phyloP scores from a whole-genome alignment of 2,113 vertebrate genomes.

The Silurus asotus region DNA sequence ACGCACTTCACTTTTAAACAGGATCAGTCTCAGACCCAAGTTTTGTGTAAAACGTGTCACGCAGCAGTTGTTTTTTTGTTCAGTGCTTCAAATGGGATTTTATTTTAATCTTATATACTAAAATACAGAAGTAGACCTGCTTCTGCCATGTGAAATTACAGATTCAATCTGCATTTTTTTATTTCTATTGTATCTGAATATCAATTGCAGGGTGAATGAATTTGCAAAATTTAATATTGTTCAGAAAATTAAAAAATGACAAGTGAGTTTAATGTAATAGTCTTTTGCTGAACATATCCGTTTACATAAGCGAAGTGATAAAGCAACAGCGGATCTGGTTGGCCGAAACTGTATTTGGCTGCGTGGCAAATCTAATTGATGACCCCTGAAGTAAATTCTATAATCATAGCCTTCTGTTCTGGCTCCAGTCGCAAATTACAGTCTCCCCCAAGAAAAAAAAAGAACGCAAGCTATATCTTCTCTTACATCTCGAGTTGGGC shows the following conservation, averaged over 20 bases:
- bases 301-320: neutral
- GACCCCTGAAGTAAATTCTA: constrained; percentile 16
- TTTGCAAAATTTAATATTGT: neutral
- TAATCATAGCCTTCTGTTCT: constrained; percentile 25
- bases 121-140: neutral
- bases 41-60: neutral
- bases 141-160: neutral
- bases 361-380: neutral
- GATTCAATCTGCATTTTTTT: neutral
- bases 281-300: neutral
- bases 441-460: neutral
- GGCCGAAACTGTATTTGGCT: neutral
- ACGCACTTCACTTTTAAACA: neutral
- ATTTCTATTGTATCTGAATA: neutral
- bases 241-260: neutral
- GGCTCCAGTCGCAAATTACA: constrained; percentile 24
- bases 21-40: neutral
- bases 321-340: neutral
- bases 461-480: neutral
- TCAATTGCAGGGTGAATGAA: neutral
- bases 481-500: neutral
- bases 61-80: neutral
- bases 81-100: neutral
- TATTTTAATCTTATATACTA: neutral
- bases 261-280: neutral